Base-by-base conservation (phyloP, 2,797 vertebrate species). In the Clangula hyemalis region DNA sequence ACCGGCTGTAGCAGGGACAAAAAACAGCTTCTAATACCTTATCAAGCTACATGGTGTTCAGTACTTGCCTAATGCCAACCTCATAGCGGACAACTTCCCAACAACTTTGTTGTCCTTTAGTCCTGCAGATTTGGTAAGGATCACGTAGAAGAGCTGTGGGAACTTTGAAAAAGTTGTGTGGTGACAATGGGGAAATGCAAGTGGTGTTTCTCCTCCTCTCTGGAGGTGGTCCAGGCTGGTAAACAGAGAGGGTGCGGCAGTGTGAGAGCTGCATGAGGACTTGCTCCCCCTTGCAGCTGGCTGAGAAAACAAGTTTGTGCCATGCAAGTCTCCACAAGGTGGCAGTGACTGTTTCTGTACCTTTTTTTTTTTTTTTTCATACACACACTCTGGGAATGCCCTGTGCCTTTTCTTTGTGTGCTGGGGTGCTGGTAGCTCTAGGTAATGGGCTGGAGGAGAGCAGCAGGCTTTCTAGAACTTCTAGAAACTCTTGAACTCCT, bases 181-280 rank as follows among this genome's bases (percentile, higher is more conserved):
- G 47, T 66, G 14, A 20, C 70, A 3, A 11, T 4, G 1, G 30
- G 18, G 18, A 79, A 65, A 47, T 22, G 5, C 14, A n/a, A 6
- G 14, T 7, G 15, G 69, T 82, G 81, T 21, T 86, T 83, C 75
- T 47, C 5, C 10, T 76, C 7, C 15, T 24, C 21, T 64, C 43
- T 56, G 49, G 19, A 6, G 11, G 3, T 39, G 47, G 47, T 74
- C 21, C 30, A 43, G 4, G 5, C 0, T 41, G 6, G 13, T 51
- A 65, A 27, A 68, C 4, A 32, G 32, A 32, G 32, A n/a, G 32
- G 17, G 34, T 56, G 25, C 87, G 43, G 32, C 30, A 53, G 19
- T 21, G 8, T 5, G 25, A 14, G 41, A 81, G 36, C 10, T 73
- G 43, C 1, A 0, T 10, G 13, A 72, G 87, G 13, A 61, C 18